phyloP scores from a whole-genome alignment of 2,113 vertebrate species.

The Erythrolamprus reginae region DNA sequence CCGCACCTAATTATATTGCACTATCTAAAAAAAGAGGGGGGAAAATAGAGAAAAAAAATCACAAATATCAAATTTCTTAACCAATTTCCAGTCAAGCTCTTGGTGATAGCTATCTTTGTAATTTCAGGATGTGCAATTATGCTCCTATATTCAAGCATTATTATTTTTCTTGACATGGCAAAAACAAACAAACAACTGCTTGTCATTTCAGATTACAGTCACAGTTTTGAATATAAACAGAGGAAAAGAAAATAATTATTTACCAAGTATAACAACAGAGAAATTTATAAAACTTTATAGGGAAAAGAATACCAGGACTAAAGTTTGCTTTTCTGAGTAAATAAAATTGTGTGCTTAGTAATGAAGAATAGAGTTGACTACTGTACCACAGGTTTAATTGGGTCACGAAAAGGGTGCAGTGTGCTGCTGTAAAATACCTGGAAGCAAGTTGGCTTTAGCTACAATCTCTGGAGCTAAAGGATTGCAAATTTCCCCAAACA shows the following conservation, averaged over 20 bases:
- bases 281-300: neutral
- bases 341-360: neutral
- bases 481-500: neutral
- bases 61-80: neutral
- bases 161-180: neutral
- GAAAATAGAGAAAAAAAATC: neutral
- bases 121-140: neutral
- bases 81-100: neutral
- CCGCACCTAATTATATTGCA: neutral
- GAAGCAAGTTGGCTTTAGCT: neutral
- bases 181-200: neutral
- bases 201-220: neutral
- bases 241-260: neutral
- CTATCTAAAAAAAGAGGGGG: neutral
- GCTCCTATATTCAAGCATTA: neutral
- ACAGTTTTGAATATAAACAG: too few relatives aligned
- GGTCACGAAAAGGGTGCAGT: neutral
- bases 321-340: neutral
- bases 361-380: neutral
- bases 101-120: neutral
- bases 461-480: neutral
- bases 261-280: neutral
- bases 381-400: neutral
- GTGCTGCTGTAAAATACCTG: neutral
- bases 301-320: neutral